Base-by-base conservation (phyloP, 2,797 vertebrate genomes). In the Sebastes diaconus region DNA sequence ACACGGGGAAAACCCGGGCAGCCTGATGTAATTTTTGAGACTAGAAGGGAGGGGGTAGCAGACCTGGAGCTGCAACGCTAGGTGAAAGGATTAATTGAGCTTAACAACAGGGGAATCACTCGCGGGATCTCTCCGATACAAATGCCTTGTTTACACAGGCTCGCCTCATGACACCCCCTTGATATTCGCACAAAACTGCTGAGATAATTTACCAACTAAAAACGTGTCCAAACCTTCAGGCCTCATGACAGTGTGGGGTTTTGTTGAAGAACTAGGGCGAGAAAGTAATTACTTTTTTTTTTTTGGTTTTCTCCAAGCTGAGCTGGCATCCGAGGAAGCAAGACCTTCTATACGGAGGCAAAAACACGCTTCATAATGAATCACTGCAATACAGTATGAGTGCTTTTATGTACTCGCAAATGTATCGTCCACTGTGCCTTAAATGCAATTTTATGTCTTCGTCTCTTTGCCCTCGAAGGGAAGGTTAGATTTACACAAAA, bases 51-150 rank as follows among this genome's bases (percentile, higher is more conserved):
- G 68, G 30, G 39, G 42, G 54, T 34, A 32, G 66, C 57, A 77
- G 77, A 87, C 81, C 59, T 68, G 16, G 70, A 84, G 74, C 77
- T 76, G 84, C 81, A 92, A 73, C 70, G 73, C 70, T 11, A 86
- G 79, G 89, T 89, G 92, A 95, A 92, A 90, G 87, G 91, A 93
- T 91, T 86, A 91, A 93, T 92, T 93, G 87, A 84, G 87, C 72
- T 85, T 83, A 88, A 94, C 84, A 93, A 93, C 68, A 73, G 65
- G 70, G 64, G 68, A 91, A 92, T 88, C 87, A 84, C 79, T 85
- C 77, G 59, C 8, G 27, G 86, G 87, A 88, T 83, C 82, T 69
- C 69, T 18, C 69, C 73, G 75, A 85, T 85, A 90, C 70, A 77
- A 91, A 91, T 27, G 82, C 80, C 85, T 88, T 92, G 90, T 94